These are phyloP conservation scores for Lethocerus indicus DNA, from an alignment of 1,140 invertebrate species.

Conservation along the genomic window DNA sequence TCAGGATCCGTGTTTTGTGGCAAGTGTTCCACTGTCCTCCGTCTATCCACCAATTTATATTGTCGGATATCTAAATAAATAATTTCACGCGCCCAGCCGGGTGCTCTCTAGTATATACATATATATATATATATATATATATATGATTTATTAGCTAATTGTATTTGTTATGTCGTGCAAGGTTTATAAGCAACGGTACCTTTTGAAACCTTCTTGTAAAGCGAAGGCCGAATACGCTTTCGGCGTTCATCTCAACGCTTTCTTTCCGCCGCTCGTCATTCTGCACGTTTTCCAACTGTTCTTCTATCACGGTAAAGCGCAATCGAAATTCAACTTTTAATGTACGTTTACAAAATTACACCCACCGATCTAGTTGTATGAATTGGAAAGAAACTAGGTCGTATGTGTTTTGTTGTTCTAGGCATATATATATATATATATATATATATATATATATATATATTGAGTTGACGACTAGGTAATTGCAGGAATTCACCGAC, in stretches of 20 bases:
- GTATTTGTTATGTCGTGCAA: conserved; percentile 22
- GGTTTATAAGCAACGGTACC: conserved; percentile 78
- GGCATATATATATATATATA: background rate
- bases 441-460: background rate
- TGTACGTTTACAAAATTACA: background rate
- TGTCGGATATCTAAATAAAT: no score
- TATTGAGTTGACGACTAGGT: conserved; percentile 10
- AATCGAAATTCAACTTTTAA: background rate
- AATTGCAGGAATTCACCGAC: no score
- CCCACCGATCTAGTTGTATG: background rate
- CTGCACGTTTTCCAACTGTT: conserved; percentile 85
- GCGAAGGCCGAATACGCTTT: conserved; percentile 94
- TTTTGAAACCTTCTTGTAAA: conserved; percentile 46
- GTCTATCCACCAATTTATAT: no score
- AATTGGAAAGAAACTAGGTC: background rate
- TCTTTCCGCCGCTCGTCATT: conserved; percentile 87
- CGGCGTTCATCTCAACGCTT: conserved; percentile 97
- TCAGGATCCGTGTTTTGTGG: conserved; percentile 14
- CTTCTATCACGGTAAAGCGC: conserved; percentile 57
- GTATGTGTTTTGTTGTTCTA: background rate
- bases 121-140: background rate
- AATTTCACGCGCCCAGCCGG: no score
- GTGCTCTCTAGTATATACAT: no score
- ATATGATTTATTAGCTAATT: background rate
- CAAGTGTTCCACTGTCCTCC: conserved; percentile 3